Conservation (phyloP, 2,888 invertebrate genomes). For the Chymomyza amoena region DNA sequence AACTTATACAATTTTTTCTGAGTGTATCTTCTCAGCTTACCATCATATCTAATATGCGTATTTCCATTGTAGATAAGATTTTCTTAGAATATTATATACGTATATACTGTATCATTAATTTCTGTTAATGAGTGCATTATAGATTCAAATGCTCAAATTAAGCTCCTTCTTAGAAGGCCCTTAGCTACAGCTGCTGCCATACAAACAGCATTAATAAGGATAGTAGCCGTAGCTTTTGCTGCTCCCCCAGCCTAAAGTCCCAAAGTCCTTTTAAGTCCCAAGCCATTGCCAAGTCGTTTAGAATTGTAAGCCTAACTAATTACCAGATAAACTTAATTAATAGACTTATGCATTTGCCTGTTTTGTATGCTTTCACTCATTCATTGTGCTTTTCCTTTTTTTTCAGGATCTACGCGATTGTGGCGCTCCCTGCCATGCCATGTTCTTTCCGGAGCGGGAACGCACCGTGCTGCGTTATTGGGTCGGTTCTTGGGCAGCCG, state of each 20-base stretch:
- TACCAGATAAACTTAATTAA: constrained; percentile 54
- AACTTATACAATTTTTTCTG: too few species aligned
- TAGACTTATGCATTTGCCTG: constrained; percentile 36
- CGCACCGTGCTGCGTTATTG: constrained; percentile 91
- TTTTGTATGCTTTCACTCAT: constrained; percentile 16
- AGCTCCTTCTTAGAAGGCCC: too few species aligned
- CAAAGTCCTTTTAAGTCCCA: not conserved
- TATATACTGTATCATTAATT: too few species aligned
- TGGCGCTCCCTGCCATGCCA: constrained; percentile 94
- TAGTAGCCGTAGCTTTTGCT: too few species aligned
- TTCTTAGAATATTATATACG: too few species aligned
- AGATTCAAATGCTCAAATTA: too few species aligned
- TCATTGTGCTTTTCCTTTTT: constrained; percentile 35
- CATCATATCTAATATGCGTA: too few species aligned
- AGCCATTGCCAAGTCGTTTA: constrained; percentile 61
- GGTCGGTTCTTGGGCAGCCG: constrained; percentile 95
- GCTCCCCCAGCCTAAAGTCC: constrained; percentile 10
- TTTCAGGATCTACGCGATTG: constrained; percentile 83
- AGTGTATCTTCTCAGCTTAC: too few species aligned
- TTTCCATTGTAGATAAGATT: too few species aligned
- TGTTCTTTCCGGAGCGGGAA: constrained; percentile 93
- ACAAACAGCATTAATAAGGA: too few species aligned
- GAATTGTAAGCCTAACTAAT: constrained; percentile 55
- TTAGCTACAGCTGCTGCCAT: constrained; percentile 15
- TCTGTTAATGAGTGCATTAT: too few species aligned